Percentiles rank a stretch among this genome's conserved stretches.
phyloP scores from a whole-genome alignment of 2,797 vertebrate genomes.

The Anisognathus igniventris region DNA sequence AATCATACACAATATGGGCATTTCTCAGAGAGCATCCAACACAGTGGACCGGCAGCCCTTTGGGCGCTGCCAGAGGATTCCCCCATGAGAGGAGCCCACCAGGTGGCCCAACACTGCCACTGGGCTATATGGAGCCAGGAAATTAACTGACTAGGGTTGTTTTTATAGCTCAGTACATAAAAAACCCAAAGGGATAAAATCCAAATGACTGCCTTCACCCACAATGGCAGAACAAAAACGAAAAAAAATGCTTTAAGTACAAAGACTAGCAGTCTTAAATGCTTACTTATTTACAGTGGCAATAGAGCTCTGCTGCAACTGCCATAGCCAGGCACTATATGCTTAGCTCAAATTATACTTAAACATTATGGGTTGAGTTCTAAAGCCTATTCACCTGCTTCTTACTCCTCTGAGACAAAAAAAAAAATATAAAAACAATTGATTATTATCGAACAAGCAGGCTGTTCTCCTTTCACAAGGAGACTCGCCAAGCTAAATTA shows the following conservation, averaged over 20 bases:
- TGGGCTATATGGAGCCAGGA: background rate
- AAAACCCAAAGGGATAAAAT: background rate
- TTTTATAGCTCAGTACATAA: background rate
- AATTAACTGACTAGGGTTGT: background rate
- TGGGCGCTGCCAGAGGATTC: background rate
- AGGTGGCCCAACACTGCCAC: background rate
- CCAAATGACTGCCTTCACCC: background rate
- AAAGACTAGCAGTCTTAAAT: background rate
- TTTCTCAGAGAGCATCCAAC: background rate
- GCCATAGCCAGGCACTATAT: background rate
- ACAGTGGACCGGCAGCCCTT: fast-evolving
- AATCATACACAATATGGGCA: fast-evolving
- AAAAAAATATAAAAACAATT: fast-evolving
- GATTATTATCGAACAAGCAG: background rate
- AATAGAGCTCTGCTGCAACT: background rate
- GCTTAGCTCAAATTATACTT: background rate
- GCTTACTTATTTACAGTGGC: background rate
- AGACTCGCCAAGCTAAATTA: background rate
- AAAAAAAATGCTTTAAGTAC: background rate
- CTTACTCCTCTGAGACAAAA: background rate
- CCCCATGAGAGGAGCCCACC: background rate
- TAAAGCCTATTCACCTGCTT: background rate
- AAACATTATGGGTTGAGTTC: background rate
- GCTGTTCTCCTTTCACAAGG: background rate
- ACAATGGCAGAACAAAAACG: background rate